phyloP scores from a whole-genome alignment of 2,888 invertebrate genomes.

The Chrysolina americana region DNA sequence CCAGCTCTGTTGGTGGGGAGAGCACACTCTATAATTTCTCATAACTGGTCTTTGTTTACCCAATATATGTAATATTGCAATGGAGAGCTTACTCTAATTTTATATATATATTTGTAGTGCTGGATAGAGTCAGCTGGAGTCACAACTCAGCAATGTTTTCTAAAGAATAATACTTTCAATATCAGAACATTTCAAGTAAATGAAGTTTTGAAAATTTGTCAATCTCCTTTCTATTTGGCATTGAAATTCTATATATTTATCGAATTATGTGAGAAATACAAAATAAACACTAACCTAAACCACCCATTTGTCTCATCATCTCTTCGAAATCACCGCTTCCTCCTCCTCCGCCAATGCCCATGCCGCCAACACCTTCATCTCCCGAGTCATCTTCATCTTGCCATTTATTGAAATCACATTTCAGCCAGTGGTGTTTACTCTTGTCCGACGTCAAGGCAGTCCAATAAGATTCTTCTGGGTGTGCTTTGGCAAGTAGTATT shows the following conservation, averaged over 20 bases:
- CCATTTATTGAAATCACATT: constrained; percentile 98
- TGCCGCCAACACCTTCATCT: constrained; percentile 76
- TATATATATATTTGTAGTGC: too few species aligned
- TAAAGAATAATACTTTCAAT: too few species aligned
- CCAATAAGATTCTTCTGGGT: constrained; percentile 86
- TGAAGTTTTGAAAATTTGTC: too few species aligned
- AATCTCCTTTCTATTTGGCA: background rate
- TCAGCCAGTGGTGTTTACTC: constrained; percentile 94
- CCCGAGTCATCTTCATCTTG: constrained; percentile 96
- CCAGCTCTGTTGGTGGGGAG: too few species aligned
- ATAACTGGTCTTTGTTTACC: too few species aligned
- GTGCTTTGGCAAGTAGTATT: constrained; percentile 79
- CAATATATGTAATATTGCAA: too few species aligned
- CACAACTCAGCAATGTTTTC: too few species aligned
- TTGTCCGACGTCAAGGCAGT: constrained; percentile 87
- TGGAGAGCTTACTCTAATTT: too few species aligned
- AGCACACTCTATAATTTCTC: too few species aligned
- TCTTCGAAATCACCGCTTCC: constrained; percentile 76
- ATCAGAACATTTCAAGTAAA: too few species aligned
- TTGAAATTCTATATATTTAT: background rate
- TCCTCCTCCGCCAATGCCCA: constrained; percentile 45
- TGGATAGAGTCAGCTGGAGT: too few species aligned
- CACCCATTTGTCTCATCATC: constrained; percentile 84
- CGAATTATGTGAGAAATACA: background rate
- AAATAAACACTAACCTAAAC: constrained; percentile 68